These are phyloP conservation scores for Cephus sareptanus DNA, from an alignment of 2,888 invertebrate species.

Conservation along the genomic window DNA sequence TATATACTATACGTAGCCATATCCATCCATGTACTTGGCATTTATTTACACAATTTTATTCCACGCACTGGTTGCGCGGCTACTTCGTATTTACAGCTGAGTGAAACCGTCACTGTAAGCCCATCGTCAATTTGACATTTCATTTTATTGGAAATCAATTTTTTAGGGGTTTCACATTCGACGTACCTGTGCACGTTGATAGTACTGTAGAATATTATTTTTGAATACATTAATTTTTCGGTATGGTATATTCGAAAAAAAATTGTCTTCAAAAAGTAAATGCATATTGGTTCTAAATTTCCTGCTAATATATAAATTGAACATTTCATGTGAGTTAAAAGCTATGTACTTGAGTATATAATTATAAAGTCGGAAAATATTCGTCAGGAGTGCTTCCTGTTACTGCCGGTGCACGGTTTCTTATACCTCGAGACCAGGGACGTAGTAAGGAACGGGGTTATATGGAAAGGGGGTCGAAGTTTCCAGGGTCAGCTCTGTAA, in stretches of 20 bases:
- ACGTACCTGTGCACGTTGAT: not conserved
- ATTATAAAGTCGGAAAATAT: not conserved
- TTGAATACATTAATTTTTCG: not conserved
- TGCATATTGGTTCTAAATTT: not conserved
- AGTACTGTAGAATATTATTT: not conserved
- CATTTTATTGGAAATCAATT: not conserved
- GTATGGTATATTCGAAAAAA: not conserved
- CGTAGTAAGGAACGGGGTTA: not conserved
- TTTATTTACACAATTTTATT: not conserved
- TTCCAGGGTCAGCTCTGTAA: slow-evolving; percentile 41
- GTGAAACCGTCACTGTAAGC: not conserved
- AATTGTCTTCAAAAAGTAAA: not conserved
- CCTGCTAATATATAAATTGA: not conserved
- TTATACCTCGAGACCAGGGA: not conserved
- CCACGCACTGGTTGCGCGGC: slow-evolving; percentile 1
- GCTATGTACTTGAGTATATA: not conserved
- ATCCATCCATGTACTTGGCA: not conserved
- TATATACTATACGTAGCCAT: not conserved
- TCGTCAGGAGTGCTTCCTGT: not conserved
- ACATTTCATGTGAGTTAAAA: not conserved
- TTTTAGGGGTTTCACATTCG: not conserved
- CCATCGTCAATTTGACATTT: not conserved
- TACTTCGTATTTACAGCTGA: slow-evolving; percentile 9
- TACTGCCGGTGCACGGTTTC: not conserved
- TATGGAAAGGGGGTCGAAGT: slow-evolving; percentile 27